phyloP scores from a whole-genome alignment of 2,888 invertebrate genomes.

The Drosophila subquinaria region DNA sequence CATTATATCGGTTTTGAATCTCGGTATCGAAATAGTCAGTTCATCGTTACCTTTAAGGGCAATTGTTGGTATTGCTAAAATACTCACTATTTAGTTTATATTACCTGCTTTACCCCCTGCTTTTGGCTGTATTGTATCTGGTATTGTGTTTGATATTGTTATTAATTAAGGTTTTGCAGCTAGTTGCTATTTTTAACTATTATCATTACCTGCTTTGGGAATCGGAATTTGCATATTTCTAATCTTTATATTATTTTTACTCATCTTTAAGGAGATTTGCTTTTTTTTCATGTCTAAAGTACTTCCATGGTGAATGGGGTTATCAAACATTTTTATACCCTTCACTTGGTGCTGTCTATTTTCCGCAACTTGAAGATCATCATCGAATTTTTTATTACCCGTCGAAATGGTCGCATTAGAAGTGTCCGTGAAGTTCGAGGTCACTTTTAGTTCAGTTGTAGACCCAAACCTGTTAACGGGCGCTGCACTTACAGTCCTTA shows the following conservation, averaged over 20 bases:
- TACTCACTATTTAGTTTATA: not conserved
- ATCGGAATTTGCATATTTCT: not conserved
- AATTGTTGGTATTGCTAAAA: not conserved
- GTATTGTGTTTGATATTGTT: not conserved
- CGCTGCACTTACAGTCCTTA: not conserved
- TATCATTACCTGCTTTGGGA: not conserved
- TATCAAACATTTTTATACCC: not conserved
- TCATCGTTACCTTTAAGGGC: constrained; percentile 3
- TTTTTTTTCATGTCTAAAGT: not conserved
- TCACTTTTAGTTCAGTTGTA: not conserved
- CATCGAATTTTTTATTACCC: not conserved
- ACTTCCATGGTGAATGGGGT: not conserved
- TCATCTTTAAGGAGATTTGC: not conserved
- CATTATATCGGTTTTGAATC: constrained; percentile 11
- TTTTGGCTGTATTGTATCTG: not conserved
- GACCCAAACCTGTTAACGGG: not conserved
- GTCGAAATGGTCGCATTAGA: not conserved
- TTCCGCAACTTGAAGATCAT: not conserved
- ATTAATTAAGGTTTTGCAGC: not conserved
- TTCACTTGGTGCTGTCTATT: not conserved
- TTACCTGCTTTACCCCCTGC: not conserved
- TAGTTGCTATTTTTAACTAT: not conserved
- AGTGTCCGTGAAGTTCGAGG: not conserved
- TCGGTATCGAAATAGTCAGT: constrained; percentile 38
- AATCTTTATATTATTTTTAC: too few species aligned